Base-by-base conservation (phyloP, 2,797 vertebrate genomes). In the Helarctos malayanus region DNA sequence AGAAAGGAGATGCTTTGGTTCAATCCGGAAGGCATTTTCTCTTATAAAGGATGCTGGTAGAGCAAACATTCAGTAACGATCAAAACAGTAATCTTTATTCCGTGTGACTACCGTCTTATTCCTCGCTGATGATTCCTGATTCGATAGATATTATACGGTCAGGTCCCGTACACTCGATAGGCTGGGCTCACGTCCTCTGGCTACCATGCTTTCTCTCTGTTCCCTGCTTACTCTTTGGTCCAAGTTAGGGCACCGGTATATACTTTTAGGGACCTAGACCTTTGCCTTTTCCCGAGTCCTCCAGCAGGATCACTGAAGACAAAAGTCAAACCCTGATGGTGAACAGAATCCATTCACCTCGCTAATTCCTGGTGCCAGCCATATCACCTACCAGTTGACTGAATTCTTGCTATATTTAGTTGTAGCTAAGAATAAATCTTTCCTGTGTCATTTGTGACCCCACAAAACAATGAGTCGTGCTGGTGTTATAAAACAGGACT, bases 401-500 rank as follows among this genome's bases (percentile, higher is more conserved):
- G 75, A 78, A 73, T 45, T 78, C 76, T 92, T 94, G 57, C 80
- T 84, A 29, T 54, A 81, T 59, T 92, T 68, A 92, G 69, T 94
- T 65, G 57, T 61, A 90, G 73, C 86, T 73, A 78, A 87, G 47
- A 71, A 90, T 73, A 83, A 76, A 61, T 49, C 29, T 85, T 92
- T 96, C 14, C 38, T 90, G 68, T 81, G 38, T 71, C 63, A 88
- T 71, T 89, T 59, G 82, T 57, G 69, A 82, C 47, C 59, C 79
- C 35, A 92, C 11, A 91, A 90, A 96, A 85, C 21, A 93, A 19
- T 69, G 23, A 76, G 7, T 41, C 83, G 4, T 91, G 41, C 35
- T 92, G 81, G 7, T 92, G 49, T 41, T 95, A 90, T 96, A 92
- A 96, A 95, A 94, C 35, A 92, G 75, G 38, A 75, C 59, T 95